Evolutionary conservation across 2,888 invertebrate genomes (phyloP).

Genomic region (Ophion slaviceki): DNA sequence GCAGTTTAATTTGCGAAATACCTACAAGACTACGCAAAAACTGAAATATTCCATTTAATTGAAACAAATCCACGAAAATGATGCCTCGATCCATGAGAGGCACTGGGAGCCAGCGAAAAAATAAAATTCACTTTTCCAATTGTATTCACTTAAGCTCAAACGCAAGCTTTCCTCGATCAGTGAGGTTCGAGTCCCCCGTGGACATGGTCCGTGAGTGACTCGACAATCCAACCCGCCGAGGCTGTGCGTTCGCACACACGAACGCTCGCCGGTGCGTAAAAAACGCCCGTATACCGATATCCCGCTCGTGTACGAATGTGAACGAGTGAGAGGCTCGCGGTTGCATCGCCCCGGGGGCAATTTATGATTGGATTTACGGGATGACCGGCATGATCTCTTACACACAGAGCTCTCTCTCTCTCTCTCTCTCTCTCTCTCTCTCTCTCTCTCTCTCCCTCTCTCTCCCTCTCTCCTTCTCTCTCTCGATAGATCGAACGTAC

Average conservation of each 20-base stretch:
- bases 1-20: too few relatives aligned
- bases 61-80: too few relatives aligned
- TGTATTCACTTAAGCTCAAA: neutral
- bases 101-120: too few relatives aligned
- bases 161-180: neutral
- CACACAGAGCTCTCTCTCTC: conserved; percentile 2
- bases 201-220: neutral
- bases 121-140: neutral
- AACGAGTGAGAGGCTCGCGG: conserved; percentile 40
- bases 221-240: neutral
- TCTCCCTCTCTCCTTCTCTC: neutral
- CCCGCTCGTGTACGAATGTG: conserved; percentile 3
- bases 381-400: conserved; percentile 64
- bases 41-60: too few relatives aligned
- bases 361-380: conserved; percentile 69
- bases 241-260: neutral
- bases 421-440: neutral
- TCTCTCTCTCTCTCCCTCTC: neutral
- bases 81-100: too few relatives aligned
- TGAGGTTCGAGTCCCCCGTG: neutral
- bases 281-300: conserved; percentile 21
- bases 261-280: neutral
- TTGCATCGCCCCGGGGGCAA: conserved; percentile 59
- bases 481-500: conserved; percentile 17
- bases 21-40: too few relatives aligned